Conservation (phyloP, 1,140 invertebrate species). For the Leptonema lineaticorne region DNA sequence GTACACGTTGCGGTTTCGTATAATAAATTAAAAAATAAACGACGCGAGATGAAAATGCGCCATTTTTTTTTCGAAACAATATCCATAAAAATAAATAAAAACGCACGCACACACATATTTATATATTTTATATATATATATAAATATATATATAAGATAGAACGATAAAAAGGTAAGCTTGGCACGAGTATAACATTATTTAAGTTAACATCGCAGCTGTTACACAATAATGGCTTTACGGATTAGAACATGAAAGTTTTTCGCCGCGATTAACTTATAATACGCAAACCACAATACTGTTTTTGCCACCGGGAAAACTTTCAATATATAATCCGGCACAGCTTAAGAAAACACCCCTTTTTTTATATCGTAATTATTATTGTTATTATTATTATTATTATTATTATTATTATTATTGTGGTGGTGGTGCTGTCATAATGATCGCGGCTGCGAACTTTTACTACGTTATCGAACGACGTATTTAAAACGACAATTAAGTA, state of each 20-base stretch:
- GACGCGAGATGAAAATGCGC: no score
- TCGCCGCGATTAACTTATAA: slow-evolving; percentile 10
- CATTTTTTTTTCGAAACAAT: no score
- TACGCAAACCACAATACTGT: slow-evolving; percentile 11
- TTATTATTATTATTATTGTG: no score
- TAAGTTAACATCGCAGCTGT: slow-evolving; percentile 1
- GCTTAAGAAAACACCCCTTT: neutral
- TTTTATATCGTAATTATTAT: no score
- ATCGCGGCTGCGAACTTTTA: no score
- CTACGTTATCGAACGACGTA: no score
- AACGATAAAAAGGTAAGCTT: neutral
- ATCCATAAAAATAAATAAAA: no score
- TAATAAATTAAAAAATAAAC: neutral
- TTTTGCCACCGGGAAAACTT: neutral
- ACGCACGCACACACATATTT: neutral
- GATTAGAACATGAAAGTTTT: slow-evolving; percentile 9
- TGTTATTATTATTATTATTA: no score
- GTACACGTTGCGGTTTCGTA: neutral
- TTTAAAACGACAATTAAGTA: no score
- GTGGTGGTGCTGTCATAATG: no score
- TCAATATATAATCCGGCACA: neutral
- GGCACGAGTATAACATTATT: neutral
- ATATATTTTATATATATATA: neutral
- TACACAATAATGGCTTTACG: neutral
- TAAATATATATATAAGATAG: neutral